A percentile compares a stretch with the other conserved stretches of the same genome.
These are phyloP conservation scores for Drosophila gunungcola DNA, from an alignment of 1,140 invertebrate genomes.

Conservation along the genomic window DNA sequence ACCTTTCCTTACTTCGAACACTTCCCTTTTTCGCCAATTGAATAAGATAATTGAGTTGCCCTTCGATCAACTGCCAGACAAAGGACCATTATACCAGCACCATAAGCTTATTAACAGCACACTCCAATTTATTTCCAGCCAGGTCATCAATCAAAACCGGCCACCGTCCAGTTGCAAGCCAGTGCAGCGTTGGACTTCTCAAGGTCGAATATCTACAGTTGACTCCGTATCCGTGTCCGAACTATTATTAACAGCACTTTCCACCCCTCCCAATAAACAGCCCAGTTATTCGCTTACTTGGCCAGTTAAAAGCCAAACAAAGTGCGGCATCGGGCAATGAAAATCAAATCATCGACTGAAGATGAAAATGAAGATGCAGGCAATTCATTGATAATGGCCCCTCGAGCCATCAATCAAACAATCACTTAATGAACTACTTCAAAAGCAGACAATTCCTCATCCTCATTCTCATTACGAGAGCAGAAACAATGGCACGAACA, in stretches of 20 bases:
- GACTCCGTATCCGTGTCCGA: neutral
- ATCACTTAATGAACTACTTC: conserved; percentile 80
- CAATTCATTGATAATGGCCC: conserved; percentile 10
- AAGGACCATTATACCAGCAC: conserved; percentile 30
- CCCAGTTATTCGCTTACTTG: conserved; percentile 31
- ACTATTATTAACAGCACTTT: neutral
- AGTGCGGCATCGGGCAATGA: conserved; percentile 34
- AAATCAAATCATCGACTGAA: conserved; percentile 58
- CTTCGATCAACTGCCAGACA: conserved; percentile 28
- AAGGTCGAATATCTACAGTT: conserved; percentile 32
- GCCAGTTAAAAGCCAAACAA: conserved; percentile 62
- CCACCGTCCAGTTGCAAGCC: conserved; percentile 18
- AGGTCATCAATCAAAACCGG: conserved; percentile 50
- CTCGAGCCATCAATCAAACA: conserved; percentile 68
- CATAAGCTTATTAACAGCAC: conserved; percentile 39
- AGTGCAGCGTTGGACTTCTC: conserved; percentile 11
- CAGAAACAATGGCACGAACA: conserved; percentile 37
- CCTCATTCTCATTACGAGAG: neutral
- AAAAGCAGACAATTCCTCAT: conserved; percentile 45
- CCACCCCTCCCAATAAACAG: conserved; percentile 12
- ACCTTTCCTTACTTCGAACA: conserved; percentile 3
- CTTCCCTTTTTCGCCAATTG: conserved; percentile 18
- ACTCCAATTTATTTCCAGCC: conserved; percentile 36
- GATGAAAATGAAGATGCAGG: conserved; percentile 14
- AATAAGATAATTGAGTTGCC: conserved; percentile 24